These are phyloP conservation scores for Pseudocheirus occidentalis DNA, from an alignment of 2,797 vertebrate genomes.

Conservation along the genomic window DNA sequence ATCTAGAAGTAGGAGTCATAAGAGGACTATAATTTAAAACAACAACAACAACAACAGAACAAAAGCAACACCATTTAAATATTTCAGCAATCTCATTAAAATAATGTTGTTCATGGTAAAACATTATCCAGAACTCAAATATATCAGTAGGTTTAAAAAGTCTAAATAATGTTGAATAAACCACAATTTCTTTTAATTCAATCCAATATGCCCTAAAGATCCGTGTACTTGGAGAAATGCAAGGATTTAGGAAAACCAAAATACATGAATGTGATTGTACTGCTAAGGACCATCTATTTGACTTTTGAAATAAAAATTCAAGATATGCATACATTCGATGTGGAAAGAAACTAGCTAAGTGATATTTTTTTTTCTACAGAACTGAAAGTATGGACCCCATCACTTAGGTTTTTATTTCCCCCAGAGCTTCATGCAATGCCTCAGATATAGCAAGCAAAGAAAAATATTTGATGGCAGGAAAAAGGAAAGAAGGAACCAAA, in stretches of 20 bases:
- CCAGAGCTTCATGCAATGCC: background rate
- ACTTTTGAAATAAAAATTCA: slow-evolving; percentile 4
- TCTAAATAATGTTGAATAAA: slow-evolving; percentile 36
- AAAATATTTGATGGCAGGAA: background rate
- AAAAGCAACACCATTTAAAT: background rate
- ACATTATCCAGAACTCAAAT: slow-evolving; percentile 41
- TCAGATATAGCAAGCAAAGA: background rate
- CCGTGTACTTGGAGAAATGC: slow-evolving; percentile 32
- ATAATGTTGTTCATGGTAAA: slow-evolving; percentile 31
- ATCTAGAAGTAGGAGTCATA: slow-evolving; percentile 52
- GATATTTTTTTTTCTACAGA: background rate
- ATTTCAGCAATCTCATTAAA: slow-evolving; percentile 43
- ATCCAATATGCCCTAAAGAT: slow-evolving; percentile 27
- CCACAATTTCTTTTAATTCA: slow-evolving; percentile 15
- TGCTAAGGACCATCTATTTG: background rate
- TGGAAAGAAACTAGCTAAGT: background rate
- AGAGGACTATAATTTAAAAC: background rate
- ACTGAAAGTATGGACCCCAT: background rate
- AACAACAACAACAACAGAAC: background rate
- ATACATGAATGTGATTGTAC: background rate
- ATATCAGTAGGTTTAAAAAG: slow-evolving; percentile 37
- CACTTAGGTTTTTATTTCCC: background rate
- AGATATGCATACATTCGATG: slow-evolving; percentile 10
- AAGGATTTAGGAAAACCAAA: slow-evolving; percentile 37
- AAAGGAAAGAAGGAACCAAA: background rate